Percentiles rank a stretch among this genome's conserved stretches.
Evolutionary conservation across 2,113 vertebrate species (phyloP).

Genomic region (Porphyrio hochstetteri): DNA sequence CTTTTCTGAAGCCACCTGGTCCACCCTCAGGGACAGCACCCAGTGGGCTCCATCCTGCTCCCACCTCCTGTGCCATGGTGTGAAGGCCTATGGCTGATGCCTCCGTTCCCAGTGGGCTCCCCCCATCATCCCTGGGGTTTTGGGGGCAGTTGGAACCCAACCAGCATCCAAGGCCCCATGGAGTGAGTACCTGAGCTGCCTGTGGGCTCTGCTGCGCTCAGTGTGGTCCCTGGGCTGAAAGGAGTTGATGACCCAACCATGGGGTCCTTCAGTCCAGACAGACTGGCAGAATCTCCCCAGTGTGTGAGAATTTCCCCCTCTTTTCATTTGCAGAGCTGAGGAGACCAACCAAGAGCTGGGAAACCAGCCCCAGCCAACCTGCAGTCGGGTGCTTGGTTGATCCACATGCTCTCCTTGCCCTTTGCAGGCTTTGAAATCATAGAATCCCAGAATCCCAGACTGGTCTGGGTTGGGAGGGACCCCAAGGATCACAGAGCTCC

Average conservation of each 20-base stretch:
- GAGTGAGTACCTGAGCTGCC: background rate
- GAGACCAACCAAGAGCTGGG: background rate
- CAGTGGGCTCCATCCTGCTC: background rate
- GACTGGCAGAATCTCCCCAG: fast-evolving
- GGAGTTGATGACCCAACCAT: fast-evolving
- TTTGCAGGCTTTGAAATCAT: fast-evolving
- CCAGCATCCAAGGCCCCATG: fast-evolving
- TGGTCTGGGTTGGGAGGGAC: too few species aligned
- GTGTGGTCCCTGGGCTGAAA: fast-evolving
- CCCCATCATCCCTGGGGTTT: fast-evolving
- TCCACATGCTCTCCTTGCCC: fast-evolving
- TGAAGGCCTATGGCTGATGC: fast-evolving
- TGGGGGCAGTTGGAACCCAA: background rate
- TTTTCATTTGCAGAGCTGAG: background rate
- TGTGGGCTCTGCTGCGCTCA: fast-evolving
- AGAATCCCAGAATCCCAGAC: too few species aligned
- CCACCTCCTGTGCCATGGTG: fast-evolving
- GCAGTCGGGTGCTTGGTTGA: fast-evolving
- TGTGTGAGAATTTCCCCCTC: fast-evolving
- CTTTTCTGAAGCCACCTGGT: background rate
- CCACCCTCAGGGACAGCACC: background rate
- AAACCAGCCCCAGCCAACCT: background rate
- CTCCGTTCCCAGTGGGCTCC: fast-evolving
- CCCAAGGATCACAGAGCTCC: too few species aligned
- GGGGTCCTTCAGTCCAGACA: background rate